These are phyloP conservation scores for Asbolus verrucosus DNA, from an alignment of 1,140 invertebrate genomes.

Conservation along the genomic window DNA sequence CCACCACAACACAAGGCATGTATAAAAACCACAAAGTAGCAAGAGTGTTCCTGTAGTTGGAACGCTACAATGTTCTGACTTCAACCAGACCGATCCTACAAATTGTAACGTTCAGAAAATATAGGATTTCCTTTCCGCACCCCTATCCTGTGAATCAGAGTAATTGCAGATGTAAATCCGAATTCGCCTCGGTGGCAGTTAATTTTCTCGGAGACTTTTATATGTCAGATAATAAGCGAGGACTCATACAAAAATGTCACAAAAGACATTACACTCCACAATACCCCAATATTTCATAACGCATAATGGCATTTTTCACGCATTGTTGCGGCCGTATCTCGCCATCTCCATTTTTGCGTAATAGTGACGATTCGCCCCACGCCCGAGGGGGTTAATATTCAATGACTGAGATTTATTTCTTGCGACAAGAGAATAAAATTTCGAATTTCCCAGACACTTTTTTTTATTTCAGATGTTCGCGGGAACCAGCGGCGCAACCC, in stretches of 20 bases:
- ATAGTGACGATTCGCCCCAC: constrained; percentile 15
- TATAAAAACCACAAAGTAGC: constrained; percentile 1
- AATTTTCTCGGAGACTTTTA: constrained; percentile 40
- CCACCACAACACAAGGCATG: no score
- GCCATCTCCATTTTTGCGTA: constrained; percentile 26
- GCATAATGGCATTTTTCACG: constrained; percentile 43
- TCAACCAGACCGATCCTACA: neutral
- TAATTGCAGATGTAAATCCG: constrained; percentile 30
- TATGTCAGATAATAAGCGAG: constrained; percentile 42
- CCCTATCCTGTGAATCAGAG: neutral
- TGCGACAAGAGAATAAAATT: neutral
- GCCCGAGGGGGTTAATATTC: constrained; percentile 36
- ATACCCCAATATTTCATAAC: constrained; percentile 34
- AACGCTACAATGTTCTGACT: neutral
- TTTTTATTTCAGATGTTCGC: no score
- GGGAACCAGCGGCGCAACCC: no score
- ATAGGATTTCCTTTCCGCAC: neutral
- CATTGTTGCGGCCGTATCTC: constrained; percentile 31
- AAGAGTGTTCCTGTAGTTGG: neutral
- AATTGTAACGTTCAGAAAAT: neutral
- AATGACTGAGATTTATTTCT: constrained; percentile 3
- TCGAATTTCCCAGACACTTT: neutral
- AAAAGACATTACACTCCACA: constrained; percentile 44
- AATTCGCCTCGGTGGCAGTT: constrained; percentile 27
- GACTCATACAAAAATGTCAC: constrained; percentile 44